Percentiles rank a stretch among this genome's conserved stretches.
Evolutionary conservation across 2,888 invertebrate species (phyloP).

Genomic region (Aproaerema taeniolella): DNA sequence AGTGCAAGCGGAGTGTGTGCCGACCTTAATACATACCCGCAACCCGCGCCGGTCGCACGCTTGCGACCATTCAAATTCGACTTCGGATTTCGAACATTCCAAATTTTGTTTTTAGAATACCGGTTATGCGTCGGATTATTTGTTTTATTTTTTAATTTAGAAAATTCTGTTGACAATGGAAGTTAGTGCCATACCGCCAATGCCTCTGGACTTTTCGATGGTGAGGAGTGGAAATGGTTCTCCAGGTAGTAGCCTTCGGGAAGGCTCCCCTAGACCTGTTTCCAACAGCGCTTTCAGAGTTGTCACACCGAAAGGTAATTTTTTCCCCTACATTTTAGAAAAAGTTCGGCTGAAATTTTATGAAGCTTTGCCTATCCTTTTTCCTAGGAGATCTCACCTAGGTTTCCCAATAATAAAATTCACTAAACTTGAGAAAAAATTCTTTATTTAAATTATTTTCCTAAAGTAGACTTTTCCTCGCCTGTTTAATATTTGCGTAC

Average conservation of each 20-base stretch:
- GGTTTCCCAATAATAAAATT: constrained; percentile 15
- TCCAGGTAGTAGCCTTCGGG: constrained; percentile 46
- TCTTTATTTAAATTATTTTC: background rate
- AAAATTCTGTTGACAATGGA: constrained; percentile 63
- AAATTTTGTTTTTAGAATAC: constrained; percentile 24
- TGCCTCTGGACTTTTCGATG: constrained; percentile 83
- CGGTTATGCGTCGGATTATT: constrained; percentile 32
- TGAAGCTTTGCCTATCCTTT: too few species aligned
- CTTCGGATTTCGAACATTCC: constrained; percentile 32
- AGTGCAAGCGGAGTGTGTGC: constrained; percentile 45
- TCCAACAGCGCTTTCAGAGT: constrained; percentile 81
- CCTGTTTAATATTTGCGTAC: too few species aligned
- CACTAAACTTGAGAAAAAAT: background rate
- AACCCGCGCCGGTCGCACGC: constrained; percentile 64
- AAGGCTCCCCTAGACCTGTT: constrained; percentile 59
- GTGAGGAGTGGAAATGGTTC: constrained; percentile 62
- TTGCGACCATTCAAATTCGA: constrained; percentile 38
- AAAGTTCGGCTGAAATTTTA: too few species aligned
- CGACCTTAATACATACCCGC: constrained; percentile 62
- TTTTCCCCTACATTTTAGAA: too few species aligned
- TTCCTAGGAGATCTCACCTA: too few species aligned
- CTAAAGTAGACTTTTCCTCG: too few species aligned
- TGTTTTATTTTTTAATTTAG: constrained; percentile 23
- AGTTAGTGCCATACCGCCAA: constrained; percentile 78
- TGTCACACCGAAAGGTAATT: constrained; percentile 80